phyloP scores from a whole-genome alignment of 2,888 invertebrate species.

The Sarcophaga caerulescens region DNA sequence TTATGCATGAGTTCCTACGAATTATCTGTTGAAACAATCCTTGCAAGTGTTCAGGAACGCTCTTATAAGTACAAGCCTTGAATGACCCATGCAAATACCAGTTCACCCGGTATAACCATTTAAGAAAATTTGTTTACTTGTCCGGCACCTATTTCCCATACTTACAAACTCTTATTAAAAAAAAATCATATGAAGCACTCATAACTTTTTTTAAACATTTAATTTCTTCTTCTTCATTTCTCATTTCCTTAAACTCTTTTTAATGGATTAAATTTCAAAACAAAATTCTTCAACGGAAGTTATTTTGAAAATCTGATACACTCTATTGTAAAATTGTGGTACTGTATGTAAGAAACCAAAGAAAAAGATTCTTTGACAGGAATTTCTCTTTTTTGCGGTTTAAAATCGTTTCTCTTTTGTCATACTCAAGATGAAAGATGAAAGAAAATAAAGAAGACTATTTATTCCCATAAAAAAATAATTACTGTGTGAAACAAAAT shows the following conservation, averaged over 20 bases:
- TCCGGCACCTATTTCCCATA: too few relatives aligned
- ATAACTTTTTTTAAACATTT: neutral
- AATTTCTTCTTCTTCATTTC: neutral
- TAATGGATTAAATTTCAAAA: conserved; percentile 28
- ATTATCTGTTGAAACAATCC: too few relatives aligned
- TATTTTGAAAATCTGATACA: conserved; percentile 28
- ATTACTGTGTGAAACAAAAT: neutral
- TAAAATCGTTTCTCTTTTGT: conserved; percentile 1
- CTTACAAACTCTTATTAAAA: too few relatives aligned
- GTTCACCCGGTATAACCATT: too few relatives aligned
- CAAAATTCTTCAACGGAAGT: conserved; percentile 26
- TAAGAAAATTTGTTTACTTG: too few relatives aligned
- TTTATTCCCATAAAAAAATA: neutral
- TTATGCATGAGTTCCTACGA: too few relatives aligned
- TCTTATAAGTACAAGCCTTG: too few relatives aligned
- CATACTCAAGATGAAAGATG: neutral
- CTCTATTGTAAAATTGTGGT: neutral
- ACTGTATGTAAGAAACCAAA: neutral
- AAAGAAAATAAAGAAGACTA: neutral
- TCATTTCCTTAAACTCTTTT: conserved; percentile 18
- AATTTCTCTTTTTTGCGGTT: conserved; percentile 43
- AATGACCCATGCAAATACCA: too few relatives aligned
- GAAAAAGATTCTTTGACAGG: conserved; percentile 10
- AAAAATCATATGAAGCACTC: neutral
- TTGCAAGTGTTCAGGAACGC: too few relatives aligned